These are phyloP conservation scores for Hyaena hyaena DNA, from an alignment of 2,113 vertebrate genomes.

Conservation along the genomic window DNA sequence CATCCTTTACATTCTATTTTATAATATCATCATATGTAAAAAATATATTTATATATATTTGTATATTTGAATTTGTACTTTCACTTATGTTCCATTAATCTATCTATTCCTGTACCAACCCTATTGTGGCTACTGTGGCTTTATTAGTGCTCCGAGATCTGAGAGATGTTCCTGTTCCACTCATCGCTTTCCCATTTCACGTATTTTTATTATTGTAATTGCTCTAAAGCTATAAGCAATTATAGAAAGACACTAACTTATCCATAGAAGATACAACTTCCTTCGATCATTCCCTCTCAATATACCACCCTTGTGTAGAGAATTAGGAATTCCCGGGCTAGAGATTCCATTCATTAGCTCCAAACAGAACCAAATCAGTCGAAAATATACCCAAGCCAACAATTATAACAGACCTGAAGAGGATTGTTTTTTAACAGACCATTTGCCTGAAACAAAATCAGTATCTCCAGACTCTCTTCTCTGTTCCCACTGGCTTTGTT, in stretches of 20 bases:
- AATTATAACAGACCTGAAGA: neutral
- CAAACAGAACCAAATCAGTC: neutral
- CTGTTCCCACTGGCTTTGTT: neutral
- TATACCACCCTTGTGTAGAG: too few species aligned
- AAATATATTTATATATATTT: neutral
- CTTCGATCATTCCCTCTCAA: neutral
- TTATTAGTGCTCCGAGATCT: neutral
- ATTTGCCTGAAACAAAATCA: neutral
- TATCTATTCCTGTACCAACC: neutral
- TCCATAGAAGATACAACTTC: neutral
- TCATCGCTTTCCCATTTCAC: neutral
- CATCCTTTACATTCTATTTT: neutral
- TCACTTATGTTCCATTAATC: neutral
- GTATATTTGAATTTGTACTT: neutral
- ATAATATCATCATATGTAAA: neutral
- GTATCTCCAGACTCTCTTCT: neutral
- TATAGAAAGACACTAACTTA: too few species aligned
- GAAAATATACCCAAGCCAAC: neutral
- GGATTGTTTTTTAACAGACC: neutral
- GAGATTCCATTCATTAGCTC: neutral
- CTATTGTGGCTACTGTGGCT: neutral
- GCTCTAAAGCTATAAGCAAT: neutral
- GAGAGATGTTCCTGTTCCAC: neutral
- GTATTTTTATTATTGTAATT: neutral
- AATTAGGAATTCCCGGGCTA: neutral